Base-by-base conservation (phyloP, 2,888 invertebrate genomes). In the Acanthoscelides obtectus region DNA sequence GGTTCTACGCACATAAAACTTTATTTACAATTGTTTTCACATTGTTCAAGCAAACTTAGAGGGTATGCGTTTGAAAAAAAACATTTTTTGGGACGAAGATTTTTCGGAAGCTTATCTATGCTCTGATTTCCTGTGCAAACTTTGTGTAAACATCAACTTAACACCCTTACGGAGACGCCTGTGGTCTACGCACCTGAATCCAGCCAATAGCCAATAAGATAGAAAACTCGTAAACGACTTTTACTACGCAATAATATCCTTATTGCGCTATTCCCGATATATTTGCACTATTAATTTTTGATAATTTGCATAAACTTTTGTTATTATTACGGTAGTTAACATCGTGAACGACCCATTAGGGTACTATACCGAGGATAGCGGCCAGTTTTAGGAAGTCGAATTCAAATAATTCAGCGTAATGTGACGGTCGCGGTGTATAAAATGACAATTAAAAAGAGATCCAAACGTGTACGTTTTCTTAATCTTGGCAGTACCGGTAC, bases 221-320 rank as follows among this genome's bases (percentile, higher is more conserved):
- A 66, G 3, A 75, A 75, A 76, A 73, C 73, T 73, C 68, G 73
- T 74, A 66, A 69, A 69, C 69, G 68, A 69, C 72, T 74, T n/a
- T 70, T 74, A 74, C 71, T 67, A 72, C 72, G 66, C 68, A 45
- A 72, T 74, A 71, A 71, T 69, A 71, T 70, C 72, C 72, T 63
- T 71, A 72, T 67, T 66, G 20, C 19, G 20, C 66, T 20, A 19
- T 8, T 66, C 20, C 20, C 5, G 22, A 66, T 20, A 66, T 66
- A 74, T 72, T 75, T 75, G 73, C 70, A 73, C 74, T 66, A 74
- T 72, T 74, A 67, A 75, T 75, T 75, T 76, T 75, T 74, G 74
- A 72, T 72, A 72, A 72, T 75, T 72, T 73, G 71, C 74, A 74
- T 75, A 72, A 71, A 71, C 71, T 73, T 73, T 74, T 71, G 73